Evolutionary conservation across 2,888 invertebrate genomes (phyloP).

Genomic region (Scaptomyza cyrtandrae): DNA sequence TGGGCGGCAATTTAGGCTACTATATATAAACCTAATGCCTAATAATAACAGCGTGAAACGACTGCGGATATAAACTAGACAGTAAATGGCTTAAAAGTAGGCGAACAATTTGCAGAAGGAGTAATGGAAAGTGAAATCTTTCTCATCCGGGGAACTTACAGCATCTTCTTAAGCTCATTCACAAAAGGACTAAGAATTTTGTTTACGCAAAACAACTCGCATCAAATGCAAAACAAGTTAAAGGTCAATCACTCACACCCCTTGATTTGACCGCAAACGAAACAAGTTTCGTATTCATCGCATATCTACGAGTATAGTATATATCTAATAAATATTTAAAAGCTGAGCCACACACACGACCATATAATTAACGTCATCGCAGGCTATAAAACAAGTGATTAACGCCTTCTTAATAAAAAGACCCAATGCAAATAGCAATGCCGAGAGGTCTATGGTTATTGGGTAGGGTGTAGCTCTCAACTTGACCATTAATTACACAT

Average conservation of each 20-base stretch:
- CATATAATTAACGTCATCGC: constrained; percentile 67
- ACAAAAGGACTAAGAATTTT: neutral
- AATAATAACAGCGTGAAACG: neutral
- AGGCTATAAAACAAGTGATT: constrained; percentile 67
- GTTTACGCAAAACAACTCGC: neutral
- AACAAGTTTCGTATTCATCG: constrained; percentile 63
- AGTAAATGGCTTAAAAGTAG: neutral
- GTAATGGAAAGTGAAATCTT: neutral
- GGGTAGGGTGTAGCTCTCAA: constrained; percentile 12
- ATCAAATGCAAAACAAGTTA: constrained; percentile 18
- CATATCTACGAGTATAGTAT: constrained; percentile 27
- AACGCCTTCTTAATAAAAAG: constrained; percentile 66
- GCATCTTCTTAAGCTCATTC: neutral
- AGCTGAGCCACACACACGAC: constrained; percentile 45
- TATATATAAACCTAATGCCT: neutral
- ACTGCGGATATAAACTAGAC: neutral
- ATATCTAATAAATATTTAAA: constrained; percentile 67
- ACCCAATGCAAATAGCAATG: constrained; percentile 51
- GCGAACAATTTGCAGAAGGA: neutral
- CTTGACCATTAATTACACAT: constrained; percentile 56
- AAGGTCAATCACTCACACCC: constrained; percentile 39
- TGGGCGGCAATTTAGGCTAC: neutral
- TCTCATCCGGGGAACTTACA: neutral
- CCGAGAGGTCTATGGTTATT: constrained; percentile 13
- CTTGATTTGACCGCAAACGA: constrained; percentile 37